A percentile compares a stretch with the other conserved stretches of the same genome.
phyloP scores from a whole-genome alignment of 2,888 invertebrate genomes.

The Trachelus troglodyta region DNA sequence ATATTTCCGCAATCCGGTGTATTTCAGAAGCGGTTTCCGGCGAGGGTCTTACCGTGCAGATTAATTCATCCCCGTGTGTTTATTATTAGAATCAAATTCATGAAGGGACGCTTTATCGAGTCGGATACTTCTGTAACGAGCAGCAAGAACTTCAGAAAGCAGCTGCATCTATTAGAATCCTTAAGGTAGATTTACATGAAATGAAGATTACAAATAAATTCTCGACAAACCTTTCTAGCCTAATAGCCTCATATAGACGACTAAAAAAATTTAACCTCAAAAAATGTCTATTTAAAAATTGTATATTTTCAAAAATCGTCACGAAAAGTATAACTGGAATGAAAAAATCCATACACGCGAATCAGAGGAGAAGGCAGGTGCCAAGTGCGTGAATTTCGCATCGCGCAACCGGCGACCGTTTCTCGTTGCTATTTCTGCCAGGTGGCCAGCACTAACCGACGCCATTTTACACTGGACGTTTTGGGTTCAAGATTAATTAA shows the following conservation, averaged over 20 bases:
- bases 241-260: neutral
- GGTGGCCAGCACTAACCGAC: conserved; percentile 41
- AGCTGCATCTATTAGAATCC: neutral
- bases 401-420: conserved; percentile 25
- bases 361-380: conserved; percentile 42
- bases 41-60: conserved; percentile 21
- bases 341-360: neutral
- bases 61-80: conserved; percentile 22
- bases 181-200: neutral
- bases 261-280: neutral
- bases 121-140: neutral
- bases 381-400: conserved; percentile 43
- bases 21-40: conserved; percentile 29
- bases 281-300: neutral
- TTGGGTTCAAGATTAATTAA: conserved; percentile 62
- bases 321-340: neutral
- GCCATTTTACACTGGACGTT: conserved; percentile 54
- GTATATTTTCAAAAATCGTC: neutral
- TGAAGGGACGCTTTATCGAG: neutral
- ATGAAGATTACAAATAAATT: neutral
- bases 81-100: conserved; percentile 3
- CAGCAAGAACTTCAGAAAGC: neutral
- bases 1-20: conserved; percentile 30
- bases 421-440: conserved; percentile 59
- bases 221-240: neutral